Evolutionary conservation across 1,140 invertebrate genomes (phyloP).

Genomic region (Drosophila aff.): DNA sequence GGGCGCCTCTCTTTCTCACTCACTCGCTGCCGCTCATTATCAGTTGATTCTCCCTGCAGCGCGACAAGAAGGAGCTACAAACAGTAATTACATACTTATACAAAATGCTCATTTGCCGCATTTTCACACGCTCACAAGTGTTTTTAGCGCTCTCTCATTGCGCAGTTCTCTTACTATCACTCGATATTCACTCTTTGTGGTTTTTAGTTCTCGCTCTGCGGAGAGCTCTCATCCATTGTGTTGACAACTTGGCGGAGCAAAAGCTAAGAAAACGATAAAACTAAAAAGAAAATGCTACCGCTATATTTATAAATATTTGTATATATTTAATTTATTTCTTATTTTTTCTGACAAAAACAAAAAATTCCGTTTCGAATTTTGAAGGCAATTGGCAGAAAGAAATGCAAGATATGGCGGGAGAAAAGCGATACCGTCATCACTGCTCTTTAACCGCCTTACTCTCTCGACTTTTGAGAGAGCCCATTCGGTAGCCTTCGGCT

Average conservation of each 20-base stretch:
- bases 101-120: conserved; percentile 80
- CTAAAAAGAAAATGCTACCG: background rate
- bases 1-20: conserved; percentile 22
- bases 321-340: too few relatives aligned
- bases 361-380: too few relatives aligned
- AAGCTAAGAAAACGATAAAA: background rate
- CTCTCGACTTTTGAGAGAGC: conserved; percentile 3
- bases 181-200: background rate
- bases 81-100: conserved; percentile 78
- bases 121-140: conserved; percentile 81
- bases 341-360: background rate
- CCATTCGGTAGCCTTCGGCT: conserved; percentile 6
- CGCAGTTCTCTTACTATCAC: conserved; percentile 8
- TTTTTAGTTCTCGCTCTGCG: background rate
- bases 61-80: conserved; percentile 19
- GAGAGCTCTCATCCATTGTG: background rate
- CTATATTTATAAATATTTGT: too few relatives aligned
- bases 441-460: conserved; percentile 4
- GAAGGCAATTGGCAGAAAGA: background rate
- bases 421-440: background rate
- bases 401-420: background rate
- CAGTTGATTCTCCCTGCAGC: conserved; percentile 40
- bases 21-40: conserved; percentile 40
- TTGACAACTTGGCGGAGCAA: background rate
- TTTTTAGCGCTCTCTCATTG: conserved; percentile 38